Percentiles rank a stretch among this genome's conserved stretches.
Conservation (phyloP, 1,140 invertebrate genomes). For the Gonioctena quinquepunctata region DNA sequence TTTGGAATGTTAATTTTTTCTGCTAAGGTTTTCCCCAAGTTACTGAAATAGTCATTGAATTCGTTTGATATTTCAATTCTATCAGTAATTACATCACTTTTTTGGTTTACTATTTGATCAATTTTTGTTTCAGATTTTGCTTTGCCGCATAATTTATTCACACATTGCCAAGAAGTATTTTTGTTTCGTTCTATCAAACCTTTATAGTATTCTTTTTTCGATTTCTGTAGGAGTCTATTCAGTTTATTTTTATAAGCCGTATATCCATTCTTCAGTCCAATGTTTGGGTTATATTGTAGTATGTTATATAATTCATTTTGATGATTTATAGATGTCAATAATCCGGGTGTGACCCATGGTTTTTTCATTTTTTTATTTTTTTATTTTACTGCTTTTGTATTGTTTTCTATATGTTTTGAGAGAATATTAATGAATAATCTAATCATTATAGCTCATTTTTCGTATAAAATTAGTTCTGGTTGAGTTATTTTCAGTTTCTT, state of each 20-base stretch:
- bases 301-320: not conserved
- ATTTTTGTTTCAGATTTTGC: not conserved
- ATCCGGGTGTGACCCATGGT: not conserved
- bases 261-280: not conserved
- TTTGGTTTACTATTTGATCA: not conserved
- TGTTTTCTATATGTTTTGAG: not conserved
- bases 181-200: not conserved
- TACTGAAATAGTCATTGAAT: not conserved
- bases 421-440: not conserved
- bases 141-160: not conserved
- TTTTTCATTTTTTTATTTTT: not conserved
- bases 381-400: not conserved
- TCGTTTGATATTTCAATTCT: not conserved
- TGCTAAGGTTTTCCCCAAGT: not conserved
- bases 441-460: not conserved
- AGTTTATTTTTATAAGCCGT: too few relatives aligned
- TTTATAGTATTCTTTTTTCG: too few relatives aligned
- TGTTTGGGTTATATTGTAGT: not conserved
- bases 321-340: not conserved
- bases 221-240: too few relatives aligned
- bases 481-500: not conserved
- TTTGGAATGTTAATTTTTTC: not conserved
- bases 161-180: not conserved
- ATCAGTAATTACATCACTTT: not conserved
- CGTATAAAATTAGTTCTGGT: not conserved